These are phyloP conservation scores for Syncerus caffer DNA, from an alignment of 2,797 vertebrate species.

Conservation along the genomic window DNA sequence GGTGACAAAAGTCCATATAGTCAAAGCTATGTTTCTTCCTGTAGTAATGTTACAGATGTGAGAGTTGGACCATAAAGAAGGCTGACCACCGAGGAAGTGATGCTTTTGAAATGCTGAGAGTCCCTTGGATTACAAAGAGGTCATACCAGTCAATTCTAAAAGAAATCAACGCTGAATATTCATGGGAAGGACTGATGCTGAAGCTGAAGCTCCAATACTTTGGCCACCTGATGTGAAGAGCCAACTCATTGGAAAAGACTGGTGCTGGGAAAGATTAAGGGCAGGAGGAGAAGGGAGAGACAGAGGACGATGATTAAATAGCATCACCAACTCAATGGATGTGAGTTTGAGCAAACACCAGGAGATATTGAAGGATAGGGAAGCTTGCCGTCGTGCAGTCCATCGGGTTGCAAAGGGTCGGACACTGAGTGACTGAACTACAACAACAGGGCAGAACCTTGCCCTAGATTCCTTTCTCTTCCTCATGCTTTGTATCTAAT, in stretches of 20 bases:
- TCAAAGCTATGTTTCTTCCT: background rate
- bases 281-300: background rate
- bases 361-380: background rate
- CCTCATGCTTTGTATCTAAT: background rate
- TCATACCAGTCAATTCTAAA: background rate
- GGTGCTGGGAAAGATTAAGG: background rate
- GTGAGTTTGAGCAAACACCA: background rate
- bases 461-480: background rate
- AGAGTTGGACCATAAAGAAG: background rate
- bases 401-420: accelerated
- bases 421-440: background rate
- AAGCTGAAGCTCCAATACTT: background rate
- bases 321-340: background rate
- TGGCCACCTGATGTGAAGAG: background rate
- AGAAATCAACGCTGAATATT: background rate
- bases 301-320: background rate
- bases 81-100: background rate
- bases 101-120: background rate
- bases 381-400: background rate
- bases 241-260: background rate
- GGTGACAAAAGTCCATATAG: background rate
- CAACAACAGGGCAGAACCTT: background rate
- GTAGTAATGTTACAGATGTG: background rate
- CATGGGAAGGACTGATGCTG: background rate
- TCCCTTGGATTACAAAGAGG: background rate